Conservation (phyloP, 2,113 vertebrate genomes). For the Apodemus speciosus region DNA sequence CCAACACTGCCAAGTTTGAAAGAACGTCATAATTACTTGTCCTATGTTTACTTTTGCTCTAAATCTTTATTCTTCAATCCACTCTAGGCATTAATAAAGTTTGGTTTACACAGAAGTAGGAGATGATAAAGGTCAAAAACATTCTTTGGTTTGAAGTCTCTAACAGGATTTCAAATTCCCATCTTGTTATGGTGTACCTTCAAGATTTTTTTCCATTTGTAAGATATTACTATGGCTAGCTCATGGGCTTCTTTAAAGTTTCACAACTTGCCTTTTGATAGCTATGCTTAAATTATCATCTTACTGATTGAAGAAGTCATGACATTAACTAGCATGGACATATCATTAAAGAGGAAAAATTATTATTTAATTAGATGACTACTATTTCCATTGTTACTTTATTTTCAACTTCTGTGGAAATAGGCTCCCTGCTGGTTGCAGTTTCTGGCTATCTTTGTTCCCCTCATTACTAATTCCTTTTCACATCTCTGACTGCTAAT, state of each 20-base stretch:
- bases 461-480: conserved; percentile 83
- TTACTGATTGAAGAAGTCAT: conserved; percentile 80
- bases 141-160: not conserved
- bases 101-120: not conserved
- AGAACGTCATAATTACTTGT: not conserved
- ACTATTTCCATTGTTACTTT: conserved; percentile 82
- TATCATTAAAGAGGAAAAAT: conserved; percentile 83
- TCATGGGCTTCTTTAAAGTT: conserved; percentile 84
- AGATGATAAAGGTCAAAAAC: not conserved
- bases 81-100: not conserved
- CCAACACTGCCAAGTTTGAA: not conserved
- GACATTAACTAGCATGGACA: conserved; percentile 79
- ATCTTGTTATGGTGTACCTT: not conserved
- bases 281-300: conserved; percentile 76
- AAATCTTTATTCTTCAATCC: not conserved
- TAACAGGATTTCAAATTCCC: not conserved
- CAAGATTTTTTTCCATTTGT: conserved; percentile 42
- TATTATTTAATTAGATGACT: conserved; percentile 88
- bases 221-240: conserved; percentile 74
- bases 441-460: conserved; percentile 85
- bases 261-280: conserved; percentile 84
- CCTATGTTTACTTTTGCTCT: not conserved
- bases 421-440: conserved; percentile 83
- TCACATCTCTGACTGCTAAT: conserved; percentile 81
- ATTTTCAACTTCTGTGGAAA: conserved; percentile 84